Conservation (phyloP, 2,113 vertebrate genomes). For the Sander lucioperca region DNA sequence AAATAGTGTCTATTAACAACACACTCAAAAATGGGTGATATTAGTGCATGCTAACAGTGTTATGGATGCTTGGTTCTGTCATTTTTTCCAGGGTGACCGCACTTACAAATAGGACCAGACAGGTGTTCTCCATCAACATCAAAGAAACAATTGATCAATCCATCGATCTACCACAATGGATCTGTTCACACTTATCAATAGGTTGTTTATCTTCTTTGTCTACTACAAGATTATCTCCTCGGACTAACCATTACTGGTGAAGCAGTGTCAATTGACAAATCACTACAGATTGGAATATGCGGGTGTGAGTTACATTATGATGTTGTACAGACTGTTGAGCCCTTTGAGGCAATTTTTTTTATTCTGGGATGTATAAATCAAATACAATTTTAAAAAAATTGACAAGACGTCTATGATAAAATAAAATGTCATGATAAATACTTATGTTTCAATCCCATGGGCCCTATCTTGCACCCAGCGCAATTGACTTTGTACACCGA, state of each 20-base stretch:
- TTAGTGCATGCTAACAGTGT: not conserved
- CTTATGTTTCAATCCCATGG: not conserved
- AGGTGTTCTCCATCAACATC: not conserved
- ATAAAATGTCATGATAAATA: not conserved
- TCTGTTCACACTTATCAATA: constrained; percentile 3
- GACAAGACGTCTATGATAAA: not conserved
- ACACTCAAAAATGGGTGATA: not conserved
- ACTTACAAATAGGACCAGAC: not conserved
- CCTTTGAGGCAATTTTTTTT: not conserved
- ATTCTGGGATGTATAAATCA: not conserved
- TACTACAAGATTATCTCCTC: constrained; percentile 1
- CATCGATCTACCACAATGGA: constrained; percentile 8
- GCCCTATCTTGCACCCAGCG: too few species aligned
- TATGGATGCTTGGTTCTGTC: not conserved
- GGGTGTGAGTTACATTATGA: not conserved
- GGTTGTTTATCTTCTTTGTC: not conserved
- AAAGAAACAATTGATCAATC: not conserved
- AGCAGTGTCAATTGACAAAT: not conserved
- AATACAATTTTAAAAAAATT: not conserved
- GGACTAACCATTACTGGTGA: not conserved
- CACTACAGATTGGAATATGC: not conserved
- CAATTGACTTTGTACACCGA: too few species aligned
- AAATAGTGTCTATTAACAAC: not conserved
- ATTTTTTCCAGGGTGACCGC: not conserved
- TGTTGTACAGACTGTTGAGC: not conserved